Percentiles rank a stretch among this genome's conserved stretches.
Conservation (phyloP, 1,140 invertebrate genomes). For the Druon quercuslanigerum region DNA sequence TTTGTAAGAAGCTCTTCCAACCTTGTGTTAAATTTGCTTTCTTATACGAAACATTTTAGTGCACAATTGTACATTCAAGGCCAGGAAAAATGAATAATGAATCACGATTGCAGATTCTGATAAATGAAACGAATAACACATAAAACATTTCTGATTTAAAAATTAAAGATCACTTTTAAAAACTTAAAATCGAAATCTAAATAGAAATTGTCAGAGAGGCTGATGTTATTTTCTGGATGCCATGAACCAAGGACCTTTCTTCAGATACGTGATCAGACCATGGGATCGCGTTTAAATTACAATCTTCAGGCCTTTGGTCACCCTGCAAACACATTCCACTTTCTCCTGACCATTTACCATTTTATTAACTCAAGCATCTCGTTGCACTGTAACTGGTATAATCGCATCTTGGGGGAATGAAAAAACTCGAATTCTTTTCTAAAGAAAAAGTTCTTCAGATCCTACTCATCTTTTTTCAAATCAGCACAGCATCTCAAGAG, state of each 20-base stretch:
- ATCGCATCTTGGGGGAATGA: background rate
- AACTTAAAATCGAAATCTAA: background rate
- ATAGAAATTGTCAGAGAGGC: background rate
- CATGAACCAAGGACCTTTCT: constrained; percentile 8
- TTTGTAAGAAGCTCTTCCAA: background rate
- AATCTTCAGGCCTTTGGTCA: constrained; percentile 7
- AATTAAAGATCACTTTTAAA: too few species aligned
- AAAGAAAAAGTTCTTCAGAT: background rate
- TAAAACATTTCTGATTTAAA: too few species aligned
- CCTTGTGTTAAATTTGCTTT: background rate
- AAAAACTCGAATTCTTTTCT: background rate
- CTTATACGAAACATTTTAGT: background rate
- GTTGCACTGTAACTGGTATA: constrained; percentile 20
- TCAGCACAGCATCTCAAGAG: background rate
- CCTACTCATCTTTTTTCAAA: background rate
- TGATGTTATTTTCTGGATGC: background rate
- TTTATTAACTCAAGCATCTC: constrained; percentile 15
- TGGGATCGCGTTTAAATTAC: constrained; percentile 20
- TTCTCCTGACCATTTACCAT: constrained; percentile 28
- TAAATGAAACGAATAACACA: too few species aligned
- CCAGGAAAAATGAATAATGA: background rate
- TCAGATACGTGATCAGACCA: background rate
- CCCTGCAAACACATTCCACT: constrained; percentile 26
- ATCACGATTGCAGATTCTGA: background rate
- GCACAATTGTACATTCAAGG: background rate